phyloP scores from a whole-genome alignment of 2,797 vertebrate species.

The Neosilurus hyrtlii region DNA sequence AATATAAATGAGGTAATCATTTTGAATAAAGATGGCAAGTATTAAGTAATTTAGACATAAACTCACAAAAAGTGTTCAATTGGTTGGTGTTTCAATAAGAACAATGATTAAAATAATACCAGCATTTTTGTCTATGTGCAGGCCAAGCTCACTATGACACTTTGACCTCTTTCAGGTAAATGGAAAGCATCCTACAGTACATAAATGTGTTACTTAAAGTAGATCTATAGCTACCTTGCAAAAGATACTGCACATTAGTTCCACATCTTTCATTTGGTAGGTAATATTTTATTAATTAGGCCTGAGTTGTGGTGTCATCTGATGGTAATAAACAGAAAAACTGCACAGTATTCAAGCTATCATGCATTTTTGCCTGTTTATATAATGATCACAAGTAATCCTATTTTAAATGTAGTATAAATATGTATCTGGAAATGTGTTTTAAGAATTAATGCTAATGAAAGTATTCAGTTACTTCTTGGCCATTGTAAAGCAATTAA shows the following conservation, averaged over 20 bases:
- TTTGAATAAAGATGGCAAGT: not conserved
- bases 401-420: not conserved
- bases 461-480: not conserved
- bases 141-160: not conserved
- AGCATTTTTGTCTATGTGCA: not conserved
- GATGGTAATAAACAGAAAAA: not conserved
- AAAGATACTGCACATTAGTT: not conserved
- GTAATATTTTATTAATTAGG: not conserved
- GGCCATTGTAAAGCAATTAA: not conserved
- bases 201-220: not conserved
- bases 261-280: not conserved
- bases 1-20: too few relatives aligned
- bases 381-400: not conserved
- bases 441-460: not conserved
- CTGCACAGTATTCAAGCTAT: not conserved
- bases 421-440: not conserved
- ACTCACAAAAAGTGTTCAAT: not conserved
- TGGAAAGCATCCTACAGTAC: not conserved
- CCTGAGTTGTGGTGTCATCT: not conserved
- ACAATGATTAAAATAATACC: not conserved
- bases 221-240: not conserved
- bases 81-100: not conserved
- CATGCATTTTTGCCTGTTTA: not conserved
- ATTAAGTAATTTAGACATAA: not conserved
- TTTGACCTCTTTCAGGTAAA: not conserved